Base-by-base conservation (phyloP, 2,113 vertebrate species). In the Thermophis baileyi region DNA sequence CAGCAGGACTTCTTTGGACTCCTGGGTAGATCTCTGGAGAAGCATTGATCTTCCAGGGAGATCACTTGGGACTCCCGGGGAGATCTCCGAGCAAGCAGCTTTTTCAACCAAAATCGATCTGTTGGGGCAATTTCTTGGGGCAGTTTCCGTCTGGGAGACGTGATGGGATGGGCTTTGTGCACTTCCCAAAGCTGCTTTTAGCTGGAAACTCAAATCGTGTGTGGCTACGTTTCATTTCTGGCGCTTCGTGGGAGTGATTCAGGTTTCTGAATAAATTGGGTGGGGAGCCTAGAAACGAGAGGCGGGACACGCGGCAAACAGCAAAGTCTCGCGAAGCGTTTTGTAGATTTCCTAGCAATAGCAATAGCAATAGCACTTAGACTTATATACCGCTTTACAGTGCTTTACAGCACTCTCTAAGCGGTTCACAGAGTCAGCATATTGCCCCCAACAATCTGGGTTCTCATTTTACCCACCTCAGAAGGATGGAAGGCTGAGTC, bases 251-350 rank as follows among this genome's bases (percentile, higher is more conserved):
- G 2, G 16, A 7, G 2, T 20, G 69, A 81, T 81, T 81, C 69
- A 40, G 6, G 6, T 81, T 81, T 81, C 69, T 9, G 35, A 8
- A 40, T 81, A 81, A 40, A 40, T 81, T 40, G 69, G 69, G 69
- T 8, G 18, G 69, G 35, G n/a, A 18, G 69, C 1, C 30, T 18
- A 35, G 24, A 51, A 69, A 50, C 9, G n/a, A 40, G 55, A 4
- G 12, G 0, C 0, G 14, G 25, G 16, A 24, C 0, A 27, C 2
- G 11, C 20, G 20, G 44, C 9, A 8, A 55, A 9, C 11, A 16
- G 47, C 22, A 69, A 69, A 7, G 10, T 1, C 8, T 44, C 1
- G 0, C 1, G 4, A 11, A 4, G 6, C 0, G 18, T n/a, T 63
- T 74, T 3, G 54, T 2, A 2, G 6, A 40, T 74, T 69, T 51